phyloP scores from a whole-genome alignment of 2,888 invertebrate species.

The Polydrusus pterygomalis region DNA sequence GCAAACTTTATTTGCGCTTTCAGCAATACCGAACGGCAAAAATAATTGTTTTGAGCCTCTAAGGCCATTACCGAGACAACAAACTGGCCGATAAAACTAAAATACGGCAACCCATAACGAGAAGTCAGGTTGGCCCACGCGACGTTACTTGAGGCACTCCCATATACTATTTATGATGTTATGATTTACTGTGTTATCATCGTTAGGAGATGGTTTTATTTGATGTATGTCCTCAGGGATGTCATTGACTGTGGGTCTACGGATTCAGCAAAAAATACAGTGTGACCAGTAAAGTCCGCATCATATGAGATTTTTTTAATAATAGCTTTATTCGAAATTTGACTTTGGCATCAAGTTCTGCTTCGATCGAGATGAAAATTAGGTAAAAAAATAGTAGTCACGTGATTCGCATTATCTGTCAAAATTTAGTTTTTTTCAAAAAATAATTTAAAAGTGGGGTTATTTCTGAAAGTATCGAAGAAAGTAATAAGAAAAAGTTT shows the following conservation, averaged over 20 bases:
- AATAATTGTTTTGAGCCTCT: slow-evolving; percentile 56
- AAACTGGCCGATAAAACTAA: slow-evolving; percentile 57
- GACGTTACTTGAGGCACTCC: slow-evolving; percentile 53
- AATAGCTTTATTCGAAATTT: too few species aligned
- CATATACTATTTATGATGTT: slow-evolving; percentile 54
- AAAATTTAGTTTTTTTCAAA: too few species aligned
- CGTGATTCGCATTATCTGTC: too few species aligned
- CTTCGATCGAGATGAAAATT: too few species aligned
- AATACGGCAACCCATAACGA: slow-evolving; percentile 56
- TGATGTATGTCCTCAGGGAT: slow-evolving; percentile 31
- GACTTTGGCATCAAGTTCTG: too few species aligned
- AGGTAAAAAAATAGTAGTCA: too few species aligned
- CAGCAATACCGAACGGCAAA: slow-evolving; percentile 45
- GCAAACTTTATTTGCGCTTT: slow-evolving; percentile 44
- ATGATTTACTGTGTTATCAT: slow-evolving; percentile 54
- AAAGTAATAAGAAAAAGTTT: too few species aligned
- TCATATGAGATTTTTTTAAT: too few species aligned
- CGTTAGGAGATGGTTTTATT: slow-evolving; percentile 44
- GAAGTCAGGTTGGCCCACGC: slow-evolving; percentile 57
- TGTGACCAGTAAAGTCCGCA: too few species aligned
- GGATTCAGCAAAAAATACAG: not conserved
- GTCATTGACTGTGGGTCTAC: slow-evolving; percentile 13
- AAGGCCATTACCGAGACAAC: slow-evolving; percentile 56
- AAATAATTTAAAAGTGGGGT: too few species aligned
- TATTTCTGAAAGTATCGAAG: too few species aligned